A percentile compares a stretch with the other conserved stretches of the same genome.
phyloP scores from a whole-genome alignment of 2,113 vertebrate genomes.

The Leptobrachium leishanense region DNA sequence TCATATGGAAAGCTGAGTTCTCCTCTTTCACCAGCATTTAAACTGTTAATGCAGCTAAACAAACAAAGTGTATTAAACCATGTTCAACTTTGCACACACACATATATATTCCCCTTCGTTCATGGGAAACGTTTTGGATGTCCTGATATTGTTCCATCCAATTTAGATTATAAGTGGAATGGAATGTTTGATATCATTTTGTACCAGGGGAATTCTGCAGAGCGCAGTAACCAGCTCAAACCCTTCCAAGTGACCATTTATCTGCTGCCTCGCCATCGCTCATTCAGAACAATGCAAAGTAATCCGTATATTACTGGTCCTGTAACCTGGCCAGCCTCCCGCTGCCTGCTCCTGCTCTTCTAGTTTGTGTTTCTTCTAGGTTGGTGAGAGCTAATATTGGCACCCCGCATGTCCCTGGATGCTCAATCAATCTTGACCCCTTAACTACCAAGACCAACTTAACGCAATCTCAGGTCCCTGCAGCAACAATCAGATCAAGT shows the following conservation, averaged over 20 bases:
- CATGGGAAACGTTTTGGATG: constrained; percentile 1
- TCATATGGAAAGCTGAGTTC: no score
- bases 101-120: neutral
- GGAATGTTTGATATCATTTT: constrained; percentile 10
- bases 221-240: neutral
- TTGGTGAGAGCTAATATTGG: neutral
- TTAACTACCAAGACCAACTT: no score
- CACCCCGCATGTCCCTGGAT: no score
- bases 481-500: no score
- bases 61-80: neutral
- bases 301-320: neutral
- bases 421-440: no score
- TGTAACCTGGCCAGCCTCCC: neutral
- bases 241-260: neutral
- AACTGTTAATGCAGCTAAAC: no score
- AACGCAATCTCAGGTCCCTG: no score
- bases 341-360: neutral
- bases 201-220: neutral
- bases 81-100: neutral
- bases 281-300: neutral
- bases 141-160: neutral
- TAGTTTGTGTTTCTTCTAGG: neutral
- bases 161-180: neutral
- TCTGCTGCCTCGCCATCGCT: neutral
- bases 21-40: no score